A percentile compares a stretch with the other conserved stretches of the same genome.
These are phyloP conservation scores for Drosophila quadrilineata DNA, from an alignment of 1,140 invertebrate species.

Conservation along the genomic window DNA sequence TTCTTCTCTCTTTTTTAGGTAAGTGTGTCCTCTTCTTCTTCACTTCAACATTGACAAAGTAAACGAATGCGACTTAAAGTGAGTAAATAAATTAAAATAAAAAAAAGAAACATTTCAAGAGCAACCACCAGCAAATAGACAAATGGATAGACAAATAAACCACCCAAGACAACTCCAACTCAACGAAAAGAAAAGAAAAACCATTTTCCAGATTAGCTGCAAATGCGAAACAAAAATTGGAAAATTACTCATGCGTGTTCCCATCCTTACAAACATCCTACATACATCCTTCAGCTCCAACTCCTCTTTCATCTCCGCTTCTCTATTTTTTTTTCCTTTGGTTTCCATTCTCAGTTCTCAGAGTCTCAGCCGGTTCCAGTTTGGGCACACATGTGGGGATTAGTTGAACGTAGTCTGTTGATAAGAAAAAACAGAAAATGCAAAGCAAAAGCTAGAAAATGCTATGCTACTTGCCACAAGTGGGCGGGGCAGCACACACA, in stretches of 20 bases:
- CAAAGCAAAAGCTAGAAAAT: constrained; percentile 40
- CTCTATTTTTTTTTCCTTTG: not conserved
- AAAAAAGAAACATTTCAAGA: constrained; percentile 4
- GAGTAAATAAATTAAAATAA: constrained; percentile 52
- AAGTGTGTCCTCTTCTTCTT: constrained; percentile 35
- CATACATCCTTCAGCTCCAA: not conserved
- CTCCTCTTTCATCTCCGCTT: too few relatives aligned
- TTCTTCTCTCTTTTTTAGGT: constrained; percentile 45
- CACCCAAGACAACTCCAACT: not conserved
- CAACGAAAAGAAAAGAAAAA: constrained; percentile 36
- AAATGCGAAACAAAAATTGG: constrained; percentile 73
- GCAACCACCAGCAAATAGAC: constrained; percentile 17
- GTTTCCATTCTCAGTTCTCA: not conserved
- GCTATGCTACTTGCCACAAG: constrained; percentile 14
- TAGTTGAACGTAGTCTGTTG: constrained; percentile 16
- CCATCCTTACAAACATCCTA: not conserved
- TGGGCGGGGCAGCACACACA: constrained; percentile 17
- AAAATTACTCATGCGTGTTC: constrained; percentile 72
- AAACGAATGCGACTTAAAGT: constrained; percentile 38
- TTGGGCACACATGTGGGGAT: constrained; percentile 39
- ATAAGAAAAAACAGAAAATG: constrained; percentile 14
- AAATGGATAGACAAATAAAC: constrained; percentile 1
- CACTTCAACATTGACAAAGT: constrained; percentile 56
- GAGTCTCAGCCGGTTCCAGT: not conserved
- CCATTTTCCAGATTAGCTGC: constrained; percentile 70